A percentile compares a stretch with the other conserved stretches of the same genome.
phyloP scores from a whole-genome alignment of 2,113 vertebrate species.

The Nothocercus julius region DNA sequence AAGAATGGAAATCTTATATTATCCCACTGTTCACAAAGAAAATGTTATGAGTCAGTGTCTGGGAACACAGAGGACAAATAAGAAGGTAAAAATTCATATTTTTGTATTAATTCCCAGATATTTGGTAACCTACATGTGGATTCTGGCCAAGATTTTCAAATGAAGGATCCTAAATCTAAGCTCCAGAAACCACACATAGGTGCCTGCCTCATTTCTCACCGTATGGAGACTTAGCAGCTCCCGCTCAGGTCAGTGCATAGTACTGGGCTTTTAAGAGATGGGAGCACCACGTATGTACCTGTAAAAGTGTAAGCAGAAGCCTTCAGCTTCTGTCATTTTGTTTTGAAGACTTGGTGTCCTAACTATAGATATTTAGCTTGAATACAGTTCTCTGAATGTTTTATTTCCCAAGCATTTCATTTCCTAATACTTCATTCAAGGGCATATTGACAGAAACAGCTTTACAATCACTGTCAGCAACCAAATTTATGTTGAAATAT shows the following conservation, averaged over 20 bases:
- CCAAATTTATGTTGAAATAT: not conserved
- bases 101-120: slow-evolving; percentile 43
- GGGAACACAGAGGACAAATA: slow-evolving; percentile 33
- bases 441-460: not conserved
- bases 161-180: not conserved
- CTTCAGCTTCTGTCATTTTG: not conserved
- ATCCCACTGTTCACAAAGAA: not conserved
- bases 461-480: not conserved
- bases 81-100: slow-evolving; percentile 45
- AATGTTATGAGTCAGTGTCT: slow-evolving; percentile 50
- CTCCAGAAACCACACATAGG: slow-evolving; percentile 27
- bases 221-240: slow-evolving; percentile 3
- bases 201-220: not conserved
- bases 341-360: not conserved
- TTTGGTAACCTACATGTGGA: slow-evolving; percentile 31
- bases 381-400: not conserved
- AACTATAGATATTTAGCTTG: not conserved
- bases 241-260: not conserved
- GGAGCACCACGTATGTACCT: not conserved
- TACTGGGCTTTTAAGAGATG: not conserved
- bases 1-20: slow-evolving; percentile 42
- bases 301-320: not conserved
- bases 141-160: slow-evolving; percentile 8
- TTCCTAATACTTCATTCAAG: not conserved
- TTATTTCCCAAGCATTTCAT: not conserved